phyloP scores from a whole-genome alignment of 92 coral and sea anemone species.

The Blastomussa wellsi region DNA sequence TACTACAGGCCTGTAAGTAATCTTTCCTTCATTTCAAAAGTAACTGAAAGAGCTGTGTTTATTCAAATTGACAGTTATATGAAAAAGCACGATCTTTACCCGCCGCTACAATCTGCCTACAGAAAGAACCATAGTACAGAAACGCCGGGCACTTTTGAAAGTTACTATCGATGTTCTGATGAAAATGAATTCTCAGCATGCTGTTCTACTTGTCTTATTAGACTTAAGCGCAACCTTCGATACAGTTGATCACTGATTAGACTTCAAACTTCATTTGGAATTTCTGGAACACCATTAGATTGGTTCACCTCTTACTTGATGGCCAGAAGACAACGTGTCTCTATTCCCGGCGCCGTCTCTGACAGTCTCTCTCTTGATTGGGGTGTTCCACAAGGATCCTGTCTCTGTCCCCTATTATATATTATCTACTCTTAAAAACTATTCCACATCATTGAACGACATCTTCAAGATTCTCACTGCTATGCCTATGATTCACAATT shows the following conservation, averaged over 20 bases:
- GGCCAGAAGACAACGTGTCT: slow-evolving; percentile 13
- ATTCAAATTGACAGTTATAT: slow-evolving; percentile 12
- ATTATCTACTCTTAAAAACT: slow-evolving; percentile 16
- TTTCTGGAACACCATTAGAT: slow-evolving; percentile 7
- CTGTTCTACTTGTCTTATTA: slow-evolving; percentile 16
- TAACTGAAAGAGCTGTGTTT: slow-evolving; percentile 33
- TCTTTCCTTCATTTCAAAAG: slow-evolving; percentile 20
- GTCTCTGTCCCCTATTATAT: slow-evolving; percentile 3
- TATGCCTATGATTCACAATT: slow-evolving; percentile 20
- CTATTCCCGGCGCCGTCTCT: slow-evolving; percentile 3
- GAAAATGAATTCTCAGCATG: slow-evolving; percentile 21
- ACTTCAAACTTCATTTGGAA: slow-evolving; percentile 17
- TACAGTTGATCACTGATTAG: slow-evolving; percentile 2
- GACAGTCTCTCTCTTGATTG: slow-evolving; percentile 7
- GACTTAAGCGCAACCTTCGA: slow-evolving; percentile 29
- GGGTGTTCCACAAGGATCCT: slow-evolving; percentile 24
- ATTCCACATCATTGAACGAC: neutral
- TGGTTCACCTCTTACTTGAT: slow-evolving; percentile 3
- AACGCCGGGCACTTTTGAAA: neutral
- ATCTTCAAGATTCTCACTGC: slow-evolving; percentile 4
- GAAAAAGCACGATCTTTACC: neutral
- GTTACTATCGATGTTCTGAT: slow-evolving; percentile 8
- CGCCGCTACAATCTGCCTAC: slow-evolving; percentile 3
- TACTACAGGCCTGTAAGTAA: slow-evolving; percentile 3
- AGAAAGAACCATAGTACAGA: neutral